A percentile compares a stretch with the other conserved stretches of the same genome.
These are phyloP conservation scores for Sisor rabdophorus DNA, from an alignment of 2,113 vertebrate genomes.

Conservation along the genomic window DNA sequence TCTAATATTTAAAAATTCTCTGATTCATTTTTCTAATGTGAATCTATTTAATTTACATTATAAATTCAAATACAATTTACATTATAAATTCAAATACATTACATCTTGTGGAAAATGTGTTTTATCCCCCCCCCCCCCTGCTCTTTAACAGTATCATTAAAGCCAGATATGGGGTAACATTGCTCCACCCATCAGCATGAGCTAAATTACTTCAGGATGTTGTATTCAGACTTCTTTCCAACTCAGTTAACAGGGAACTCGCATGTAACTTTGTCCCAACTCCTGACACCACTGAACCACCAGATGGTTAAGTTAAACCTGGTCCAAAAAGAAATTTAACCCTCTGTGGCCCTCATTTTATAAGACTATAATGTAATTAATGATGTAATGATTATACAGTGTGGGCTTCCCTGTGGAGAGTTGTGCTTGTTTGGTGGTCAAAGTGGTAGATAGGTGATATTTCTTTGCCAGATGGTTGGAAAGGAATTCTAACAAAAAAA, in stretches of 20 bases:
- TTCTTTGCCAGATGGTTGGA: background rate
- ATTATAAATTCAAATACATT: background rate
- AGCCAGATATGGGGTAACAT: conserved; percentile 31
- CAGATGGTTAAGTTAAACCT: background rate
- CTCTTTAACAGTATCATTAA: conserved; percentile 47
- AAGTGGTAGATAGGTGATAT: background rate
- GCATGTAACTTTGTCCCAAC: background rate
- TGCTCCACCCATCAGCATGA: conserved; percentile 43
- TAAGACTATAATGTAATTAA: background rate
- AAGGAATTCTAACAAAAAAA: too few species aligned
- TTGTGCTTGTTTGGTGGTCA: background rate
- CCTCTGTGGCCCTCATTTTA: background rate
- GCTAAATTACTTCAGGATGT: conserved; percentile 57
- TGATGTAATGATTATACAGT: background rate
- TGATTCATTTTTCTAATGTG: too few species aligned
- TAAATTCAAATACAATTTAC: background rate
- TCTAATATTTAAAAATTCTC: too few species aligned
- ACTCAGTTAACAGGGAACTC: background rate
- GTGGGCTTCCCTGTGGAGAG: background rate
- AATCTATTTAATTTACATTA: background rate
- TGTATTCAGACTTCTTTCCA: conserved; percentile 34
- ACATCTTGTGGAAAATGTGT: conserved; percentile 34
- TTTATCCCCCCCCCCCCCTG: background rate
- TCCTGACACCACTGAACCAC: background rate
- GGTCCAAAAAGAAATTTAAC: background rate